Base-by-base conservation (phyloP, 2,888 invertebrate genomes). In the Chaetogeoica ovagalla region DNA sequence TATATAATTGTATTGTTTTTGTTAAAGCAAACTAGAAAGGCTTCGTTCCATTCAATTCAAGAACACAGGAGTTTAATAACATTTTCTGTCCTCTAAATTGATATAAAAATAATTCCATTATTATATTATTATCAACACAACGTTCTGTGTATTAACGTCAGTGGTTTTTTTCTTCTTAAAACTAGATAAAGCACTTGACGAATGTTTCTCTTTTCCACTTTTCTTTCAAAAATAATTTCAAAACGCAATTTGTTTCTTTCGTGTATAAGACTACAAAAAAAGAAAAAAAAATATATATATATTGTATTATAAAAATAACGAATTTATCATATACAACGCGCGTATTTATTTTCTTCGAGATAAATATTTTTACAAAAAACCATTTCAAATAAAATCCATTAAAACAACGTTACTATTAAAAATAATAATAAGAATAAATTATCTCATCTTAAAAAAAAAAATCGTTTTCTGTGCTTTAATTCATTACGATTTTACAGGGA, bases 81-180 rank as follows among this genome's bases (percentile, higher is more conserved):
- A 63, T 73, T 62, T 73, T 63, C 63, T 63, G 73, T 30, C 37
- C 60, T 37, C 63, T 63, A 62, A 63, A 73, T 73, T 73, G 62
- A 30, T 73, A 73, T 63, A 52, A 73, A 73, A 73, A 48, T 73
- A 73, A 73, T 63, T 73, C 48, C 59, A 73, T 73, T 73, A 73
- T 73, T 63, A 37, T 63, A 63, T 30, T 30, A 30, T 30, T 30
- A 30, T 52, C 48, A 73, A 73, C 30, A 73, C 30, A 63, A 63
- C 63, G 15, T 52, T 63, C 69, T 70, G 23, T 70, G 23, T 30
- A 60, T 72, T 72, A 60, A 60, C 60, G 60, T 73, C 63, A 63
- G 37, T 15, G 52, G 13, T 63, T 30, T 63, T 43, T 43, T 48
- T 62, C 15, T 62, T 48, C 30, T 15, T 48, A 7, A 60, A 21